Evolutionary conservation across 2,888 invertebrate species (phyloP), one percentile per base, ranked within the genome.

Genomic region (Platycheirus rosarum): DNA sequence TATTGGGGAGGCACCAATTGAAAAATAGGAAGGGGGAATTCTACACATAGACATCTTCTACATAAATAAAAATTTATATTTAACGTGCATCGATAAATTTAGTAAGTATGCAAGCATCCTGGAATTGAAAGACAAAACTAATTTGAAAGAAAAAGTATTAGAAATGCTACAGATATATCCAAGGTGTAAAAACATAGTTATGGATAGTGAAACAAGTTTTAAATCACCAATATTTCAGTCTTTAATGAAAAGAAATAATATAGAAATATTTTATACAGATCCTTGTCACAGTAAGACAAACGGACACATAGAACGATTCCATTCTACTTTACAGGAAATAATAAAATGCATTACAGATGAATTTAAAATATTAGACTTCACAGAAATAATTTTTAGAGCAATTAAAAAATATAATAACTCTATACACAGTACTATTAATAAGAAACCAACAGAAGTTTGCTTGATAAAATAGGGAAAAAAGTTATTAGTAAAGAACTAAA

Each of bases 121-220:
- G 23, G 40, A 16, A 46, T 29, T 74, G 7, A 20, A 53, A 23
- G 26, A 66, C 18, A 44, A 20, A 18, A 5, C 18, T n/a, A 20
- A 66, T 37, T 20, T 74, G 8, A 18, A 13, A 1, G 40, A 74
- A 23, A 66, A 49, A 57, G 57, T 74, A 35, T 53, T 74, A 18
- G 66, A 57, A 18, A 44, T 74, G n/a, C 46, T 66, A 40, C 74
- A 66, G 53, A 57, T n/a, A 16, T 74, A 46, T 29, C 57, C 68
- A 16, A 48, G 46, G 20, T 29, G 26, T 7, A 66, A 60, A 49
- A 29, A 35, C 2, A 23, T 66, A 23, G 53, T 55, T 37, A 13
- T 35, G 20, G 66, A 75, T 49, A 44, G 60, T 23, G 48, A 68
- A 20, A 66, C 57, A 66, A 18, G 20, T 26, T 42, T 68, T 18